A percentile compares a stretch with the other conserved stretches of the same genome.
phyloP scores from a whole-genome alignment of 2,113 vertebrate species.

The Gorilla gorilla region DNA sequence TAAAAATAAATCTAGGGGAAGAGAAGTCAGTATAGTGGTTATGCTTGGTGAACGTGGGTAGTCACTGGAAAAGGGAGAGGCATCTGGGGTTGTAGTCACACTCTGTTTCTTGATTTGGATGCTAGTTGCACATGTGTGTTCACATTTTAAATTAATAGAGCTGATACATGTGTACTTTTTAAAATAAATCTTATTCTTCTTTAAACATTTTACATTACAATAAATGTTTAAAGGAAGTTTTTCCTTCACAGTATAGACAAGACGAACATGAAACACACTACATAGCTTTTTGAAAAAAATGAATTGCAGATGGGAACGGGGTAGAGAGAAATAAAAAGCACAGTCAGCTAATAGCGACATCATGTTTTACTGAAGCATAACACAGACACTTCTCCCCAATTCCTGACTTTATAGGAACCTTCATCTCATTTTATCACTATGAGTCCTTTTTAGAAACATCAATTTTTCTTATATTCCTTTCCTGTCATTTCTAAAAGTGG shows the following conservation, averaged over 20 bases:
- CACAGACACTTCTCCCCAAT: neutral
- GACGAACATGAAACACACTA: neutral
- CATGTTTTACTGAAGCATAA: neutral
- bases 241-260: neutral
- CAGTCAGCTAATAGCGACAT: neutral
- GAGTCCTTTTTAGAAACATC: neutral
- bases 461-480: neutral
- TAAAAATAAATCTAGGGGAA: neutral
- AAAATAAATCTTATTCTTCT: neutral
- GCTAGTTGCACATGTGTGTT: neutral
- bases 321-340: neutral
- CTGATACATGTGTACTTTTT: neutral
- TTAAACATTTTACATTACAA: conserved; percentile 41
- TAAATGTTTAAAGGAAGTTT: neutral
- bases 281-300: conserved; percentile 15
- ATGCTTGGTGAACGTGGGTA: rapidly evolving
- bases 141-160: neutral
- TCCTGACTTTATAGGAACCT: neutral
- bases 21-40: neutral
- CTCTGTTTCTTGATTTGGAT: neutral
- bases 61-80: rapidly evolving
- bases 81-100: neutral
- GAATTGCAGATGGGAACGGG: conserved; percentile 3
- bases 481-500: neutral
- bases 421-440: neutral